A percentile compares a stretch with the other conserved stretches of the same genome.
Conservation (phyloP, 2,113 vertebrate genomes). For the Pheucticus melanocephalus region DNA sequence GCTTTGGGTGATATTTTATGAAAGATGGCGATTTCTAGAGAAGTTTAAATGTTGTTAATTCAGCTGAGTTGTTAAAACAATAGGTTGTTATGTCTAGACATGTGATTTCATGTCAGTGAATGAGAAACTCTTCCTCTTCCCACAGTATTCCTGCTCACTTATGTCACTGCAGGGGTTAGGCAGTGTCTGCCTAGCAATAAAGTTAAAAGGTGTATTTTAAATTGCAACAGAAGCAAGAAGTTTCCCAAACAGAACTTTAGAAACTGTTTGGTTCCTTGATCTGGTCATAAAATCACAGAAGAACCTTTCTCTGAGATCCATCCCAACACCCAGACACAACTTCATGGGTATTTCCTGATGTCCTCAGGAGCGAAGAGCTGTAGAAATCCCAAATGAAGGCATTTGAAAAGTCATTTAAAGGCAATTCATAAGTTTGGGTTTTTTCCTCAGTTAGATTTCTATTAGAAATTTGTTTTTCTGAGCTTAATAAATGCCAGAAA, state of each 20-base stretch:
- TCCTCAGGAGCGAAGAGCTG: not conserved
- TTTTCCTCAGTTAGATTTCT: not conserved
- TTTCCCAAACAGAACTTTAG: not conserved
- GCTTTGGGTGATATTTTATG: not conserved
- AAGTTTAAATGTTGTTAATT: not conserved
- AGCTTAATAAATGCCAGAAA: not conserved
- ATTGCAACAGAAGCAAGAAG: not conserved
- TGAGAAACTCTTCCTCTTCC: not conserved
- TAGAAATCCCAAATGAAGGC: not conserved
- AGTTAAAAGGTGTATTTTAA: not conserved
- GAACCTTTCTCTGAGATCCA: not conserved
- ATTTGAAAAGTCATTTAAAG: not conserved
- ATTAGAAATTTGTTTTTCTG: not conserved
- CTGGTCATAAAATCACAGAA: not conserved
- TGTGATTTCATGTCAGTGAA: not conserved
- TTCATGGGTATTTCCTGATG: not conserved
- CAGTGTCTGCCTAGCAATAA: not conserved
- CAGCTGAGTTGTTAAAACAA: not conserved
- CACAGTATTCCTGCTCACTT: not conserved
- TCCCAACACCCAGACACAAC: not conserved
- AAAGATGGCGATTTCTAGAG: not conserved
- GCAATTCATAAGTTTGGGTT: not conserved
- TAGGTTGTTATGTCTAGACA: fast-evolving
- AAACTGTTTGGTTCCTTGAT: not conserved
- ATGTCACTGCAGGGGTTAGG: not conserved